Evolutionary conservation across 2,797 vertebrate species (phyloP).

Genomic region (Enteromius fasciolatus): DNA sequence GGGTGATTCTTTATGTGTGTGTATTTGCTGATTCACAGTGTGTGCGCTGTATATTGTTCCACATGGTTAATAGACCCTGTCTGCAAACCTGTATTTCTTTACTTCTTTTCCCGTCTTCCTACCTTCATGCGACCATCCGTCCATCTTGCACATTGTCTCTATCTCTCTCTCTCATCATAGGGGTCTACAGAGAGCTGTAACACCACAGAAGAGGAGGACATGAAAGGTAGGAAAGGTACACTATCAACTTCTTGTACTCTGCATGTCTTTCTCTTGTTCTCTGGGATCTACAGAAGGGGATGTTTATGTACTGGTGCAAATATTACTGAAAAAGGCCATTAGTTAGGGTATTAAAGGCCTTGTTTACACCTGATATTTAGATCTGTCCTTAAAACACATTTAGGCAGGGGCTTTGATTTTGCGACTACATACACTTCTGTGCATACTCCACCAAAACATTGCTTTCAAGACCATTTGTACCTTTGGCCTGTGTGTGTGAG

Average conservation of each 20-base stretch:
- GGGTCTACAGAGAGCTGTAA: conserved; percentile 99
- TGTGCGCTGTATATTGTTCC: not conserved
- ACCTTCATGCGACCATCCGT: conserved; percentile 12
- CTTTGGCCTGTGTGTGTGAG: not conserved
- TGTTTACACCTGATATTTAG: conserved; percentile 6
- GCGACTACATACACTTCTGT: not conserved
- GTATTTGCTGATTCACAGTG: conserved; percentile 10
- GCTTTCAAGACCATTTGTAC: not conserved
- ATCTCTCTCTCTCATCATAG: conserved; percentile 66
- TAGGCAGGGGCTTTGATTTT: not conserved
- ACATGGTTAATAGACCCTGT: conserved; percentile 1
- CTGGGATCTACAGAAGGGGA: not conserved
- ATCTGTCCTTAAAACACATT: not conserved
- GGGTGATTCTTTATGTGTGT: conserved; percentile 7
- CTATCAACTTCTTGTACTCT: conserved; percentile 73
- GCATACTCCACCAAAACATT: not conserved
- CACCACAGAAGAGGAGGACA: conserved; percentile 97
- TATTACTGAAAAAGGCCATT: not conserved
- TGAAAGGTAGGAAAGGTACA: conserved; percentile 96
- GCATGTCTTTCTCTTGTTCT: conserved; percentile 64
- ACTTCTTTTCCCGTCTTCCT: not conserved
- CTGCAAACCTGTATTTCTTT: conserved; percentile 11
- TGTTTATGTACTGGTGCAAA: conserved; percentile 11
- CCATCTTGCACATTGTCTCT: conserved; percentile 17
- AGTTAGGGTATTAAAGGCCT: not conserved